phyloP scores from a whole-genome alignment of 1,140 invertebrate species.

The Augochlora pura region DNA sequence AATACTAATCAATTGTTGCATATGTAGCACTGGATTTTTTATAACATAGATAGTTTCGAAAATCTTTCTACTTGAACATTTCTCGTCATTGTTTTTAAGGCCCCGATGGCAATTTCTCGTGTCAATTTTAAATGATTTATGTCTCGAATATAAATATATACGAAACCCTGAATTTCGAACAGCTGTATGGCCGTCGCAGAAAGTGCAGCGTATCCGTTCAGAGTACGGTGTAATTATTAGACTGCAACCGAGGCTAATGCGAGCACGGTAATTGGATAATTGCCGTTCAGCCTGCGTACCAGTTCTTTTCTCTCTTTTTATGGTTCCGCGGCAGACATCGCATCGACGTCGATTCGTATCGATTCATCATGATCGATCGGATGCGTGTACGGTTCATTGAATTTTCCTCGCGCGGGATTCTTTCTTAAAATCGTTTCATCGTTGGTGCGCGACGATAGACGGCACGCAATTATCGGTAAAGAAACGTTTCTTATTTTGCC shows the following conservation, averaged over 20 bases:
- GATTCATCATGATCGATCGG: conserved; percentile 23
- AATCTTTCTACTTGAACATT: no score
- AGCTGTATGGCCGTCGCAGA: not conserved
- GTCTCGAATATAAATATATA: not conserved
- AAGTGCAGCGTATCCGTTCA: conserved; percentile 44
- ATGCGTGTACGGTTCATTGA: conserved; percentile 20
- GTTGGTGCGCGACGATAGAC: not conserved
- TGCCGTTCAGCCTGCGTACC: conserved; percentile 22
- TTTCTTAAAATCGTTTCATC: conserved; percentile 1
- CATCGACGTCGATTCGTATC: conserved; percentile 17
- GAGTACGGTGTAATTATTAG: conserved; percentile 66
- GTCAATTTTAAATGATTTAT: no score
- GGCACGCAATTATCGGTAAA: not conserved
- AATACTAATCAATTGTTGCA: no score
- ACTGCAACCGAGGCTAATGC: conserved; percentile 62
- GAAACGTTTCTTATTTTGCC: not conserved
- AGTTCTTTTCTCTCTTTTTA: conserved; percentile 7
- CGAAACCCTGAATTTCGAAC: not conserved
- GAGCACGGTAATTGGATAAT: conserved; percentile 72
- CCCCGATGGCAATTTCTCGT: no score
- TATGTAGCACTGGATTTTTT: no score
- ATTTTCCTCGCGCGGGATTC: conserved; percentile 2
- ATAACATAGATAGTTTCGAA: no score
- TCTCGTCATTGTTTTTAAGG: no score
- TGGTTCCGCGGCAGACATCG: not conserved